Evolutionary conservation across 2,888 invertebrate genomes (phyloP).

Genomic region (Spilosoma lubricipeda): DNA sequence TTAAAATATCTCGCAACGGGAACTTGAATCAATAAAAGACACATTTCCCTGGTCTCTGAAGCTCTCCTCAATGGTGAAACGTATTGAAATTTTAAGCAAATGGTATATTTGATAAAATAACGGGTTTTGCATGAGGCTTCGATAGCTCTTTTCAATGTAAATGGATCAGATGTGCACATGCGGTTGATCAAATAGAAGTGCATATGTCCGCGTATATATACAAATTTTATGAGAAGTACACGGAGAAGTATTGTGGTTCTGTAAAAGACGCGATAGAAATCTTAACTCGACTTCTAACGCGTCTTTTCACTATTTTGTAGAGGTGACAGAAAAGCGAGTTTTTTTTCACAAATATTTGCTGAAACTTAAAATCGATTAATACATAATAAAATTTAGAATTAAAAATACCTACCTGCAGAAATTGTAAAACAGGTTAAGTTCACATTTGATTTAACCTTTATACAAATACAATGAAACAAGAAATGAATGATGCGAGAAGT

Average conservation of each 20-base stretch:
- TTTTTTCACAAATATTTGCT: not conserved
- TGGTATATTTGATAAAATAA: conserved; percentile 67
- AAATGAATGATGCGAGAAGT: too few relatives aligned
- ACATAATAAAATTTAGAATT: too few relatives aligned
- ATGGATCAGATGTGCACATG: conserved; percentile 53
- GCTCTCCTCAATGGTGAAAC: conserved; percentile 59
- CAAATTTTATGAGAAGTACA: too few relatives aligned
- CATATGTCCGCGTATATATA: conserved; percentile 16
- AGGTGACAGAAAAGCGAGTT: not conserved
- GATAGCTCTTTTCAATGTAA: conserved; percentile 71
- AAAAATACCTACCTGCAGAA: too few relatives aligned
- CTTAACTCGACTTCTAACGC: too few relatives aligned
- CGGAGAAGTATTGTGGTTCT: too few relatives aligned
- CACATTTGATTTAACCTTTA: too few relatives aligned
- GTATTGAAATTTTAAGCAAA: conserved; percentile 75
- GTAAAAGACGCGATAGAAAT: too few relatives aligned
- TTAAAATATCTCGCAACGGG: conserved; percentile 59
- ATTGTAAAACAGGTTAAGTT: too few relatives aligned
- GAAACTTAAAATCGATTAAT: too few relatives aligned
- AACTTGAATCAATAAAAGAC: conserved; percentile 66
- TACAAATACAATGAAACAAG: too few relatives aligned
- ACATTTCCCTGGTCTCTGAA: conserved; percentile 58
- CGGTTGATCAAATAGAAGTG: conserved; percentile 26
- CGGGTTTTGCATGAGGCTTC: conserved; percentile 56
- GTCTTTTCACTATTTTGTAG: not conserved